Conservation (phyloP, 1,140 invertebrate species). For the Ptiloglossa arizonensis region DNA sequence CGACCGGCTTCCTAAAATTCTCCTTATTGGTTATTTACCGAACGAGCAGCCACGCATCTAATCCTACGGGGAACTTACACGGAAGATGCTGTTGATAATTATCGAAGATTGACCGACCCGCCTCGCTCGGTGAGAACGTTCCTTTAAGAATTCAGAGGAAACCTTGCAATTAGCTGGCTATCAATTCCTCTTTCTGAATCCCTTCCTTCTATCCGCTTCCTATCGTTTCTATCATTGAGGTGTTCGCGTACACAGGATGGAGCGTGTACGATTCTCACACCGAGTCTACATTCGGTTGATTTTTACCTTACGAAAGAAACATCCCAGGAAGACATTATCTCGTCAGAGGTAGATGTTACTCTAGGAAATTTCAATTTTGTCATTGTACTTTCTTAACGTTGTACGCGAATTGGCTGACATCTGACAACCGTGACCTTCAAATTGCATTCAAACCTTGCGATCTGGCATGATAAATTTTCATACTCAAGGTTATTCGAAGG, state of each 20-base stretch:
- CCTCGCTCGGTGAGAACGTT: slow-evolving; percentile 26
- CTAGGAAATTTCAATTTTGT: too few species aligned
- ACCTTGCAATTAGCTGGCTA: neutral
- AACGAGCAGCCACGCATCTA: slow-evolving; percentile 29
- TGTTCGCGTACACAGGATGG: neutral
- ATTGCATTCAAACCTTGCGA: too few species aligned
- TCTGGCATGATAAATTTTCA: too few species aligned
- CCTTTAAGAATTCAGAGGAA: slow-evolving; percentile 23
- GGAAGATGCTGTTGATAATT: slow-evolving; percentile 49
- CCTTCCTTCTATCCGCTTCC: slow-evolving; percentile 4
- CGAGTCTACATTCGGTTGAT: too few species aligned
- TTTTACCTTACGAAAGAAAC: too few species aligned
- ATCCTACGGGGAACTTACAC: slow-evolving; percentile 46
- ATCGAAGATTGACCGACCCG: slow-evolving; percentile 24
- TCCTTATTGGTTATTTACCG: slow-evolving; percentile 47
- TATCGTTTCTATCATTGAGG: neutral
- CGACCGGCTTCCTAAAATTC: slow-evolving; percentile 43
- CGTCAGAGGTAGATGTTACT: too few species aligned
- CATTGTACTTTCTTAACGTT: too few species aligned
- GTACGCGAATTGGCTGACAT: too few species aligned
- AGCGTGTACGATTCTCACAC: too few species aligned
- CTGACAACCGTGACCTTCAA: too few species aligned
- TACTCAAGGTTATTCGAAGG: too few species aligned
- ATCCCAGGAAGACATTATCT: too few species aligned
- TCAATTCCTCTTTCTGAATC: neutral